These are phyloP conservation scores for Sylvicapra grimmia DNA, from an alignment of 2,113 vertebrate genomes.

Conservation along the genomic window DNA sequence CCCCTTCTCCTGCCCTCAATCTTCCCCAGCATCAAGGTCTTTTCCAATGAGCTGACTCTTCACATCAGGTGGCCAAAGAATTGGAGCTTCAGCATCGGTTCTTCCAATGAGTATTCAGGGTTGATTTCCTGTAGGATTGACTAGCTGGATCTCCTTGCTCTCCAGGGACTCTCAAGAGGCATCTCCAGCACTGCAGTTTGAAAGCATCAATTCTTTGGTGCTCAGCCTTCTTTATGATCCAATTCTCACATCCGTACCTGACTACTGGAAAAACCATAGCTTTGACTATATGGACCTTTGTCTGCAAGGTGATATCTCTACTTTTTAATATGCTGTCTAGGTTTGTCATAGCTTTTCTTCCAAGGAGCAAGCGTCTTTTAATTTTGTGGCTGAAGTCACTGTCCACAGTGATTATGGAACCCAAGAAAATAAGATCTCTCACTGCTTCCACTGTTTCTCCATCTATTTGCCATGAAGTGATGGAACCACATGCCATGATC, in stretches of 20 bases:
- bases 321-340: neutral
- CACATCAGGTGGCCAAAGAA: neutral
- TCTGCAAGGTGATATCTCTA: neutral
- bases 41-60: neutral
- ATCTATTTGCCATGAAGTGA: neutral
- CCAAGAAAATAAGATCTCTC: neutral
- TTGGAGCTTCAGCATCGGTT: neutral
- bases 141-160: neutral
- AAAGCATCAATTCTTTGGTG: neutral
- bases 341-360: neutral
- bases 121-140: neutral
- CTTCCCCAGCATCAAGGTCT: neutral
- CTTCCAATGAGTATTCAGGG: neutral
- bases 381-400: neutral
- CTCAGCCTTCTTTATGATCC: neutral
- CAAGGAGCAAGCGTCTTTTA: neutral
- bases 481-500: neutral
- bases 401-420: neutral
- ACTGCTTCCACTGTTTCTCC: neutral
- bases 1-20: neutral
- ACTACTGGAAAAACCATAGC: neutral
- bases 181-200: neutral
- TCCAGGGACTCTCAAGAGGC: neutral
- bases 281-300: neutral
- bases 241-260: neutral